phyloP scores from a whole-genome alignment of 2,888 invertebrate species.

The Tanypteryx hageni region DNA sequence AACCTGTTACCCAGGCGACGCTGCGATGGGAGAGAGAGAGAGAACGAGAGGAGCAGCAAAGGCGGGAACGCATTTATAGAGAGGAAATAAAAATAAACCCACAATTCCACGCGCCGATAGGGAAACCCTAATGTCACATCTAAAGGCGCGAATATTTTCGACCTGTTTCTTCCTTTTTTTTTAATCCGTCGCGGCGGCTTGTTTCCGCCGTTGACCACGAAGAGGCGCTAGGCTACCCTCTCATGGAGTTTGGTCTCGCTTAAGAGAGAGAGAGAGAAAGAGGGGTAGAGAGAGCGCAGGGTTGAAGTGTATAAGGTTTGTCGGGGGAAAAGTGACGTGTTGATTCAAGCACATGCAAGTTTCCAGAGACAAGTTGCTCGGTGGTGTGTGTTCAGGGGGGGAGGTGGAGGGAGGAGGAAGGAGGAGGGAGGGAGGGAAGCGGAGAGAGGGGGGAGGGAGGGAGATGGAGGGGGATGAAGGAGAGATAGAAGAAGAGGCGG shows the following conservation, averaged over 20 bases:
- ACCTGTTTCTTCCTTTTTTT: background rate
- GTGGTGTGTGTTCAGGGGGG: too few relatives aligned
- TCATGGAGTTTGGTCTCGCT: background rate
- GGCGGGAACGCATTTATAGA: too few relatives aligned
- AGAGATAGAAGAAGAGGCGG: background rate
- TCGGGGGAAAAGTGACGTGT: constrained; percentile 14
- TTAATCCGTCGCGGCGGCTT: background rate
- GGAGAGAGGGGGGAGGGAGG: background rate
- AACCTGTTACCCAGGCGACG: constrained; percentile 28
- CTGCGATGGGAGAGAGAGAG: background rate
- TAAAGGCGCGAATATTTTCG: background rate
- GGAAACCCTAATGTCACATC: background rate
- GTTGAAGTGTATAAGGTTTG: constrained; percentile 30
- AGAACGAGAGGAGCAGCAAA: background rate
- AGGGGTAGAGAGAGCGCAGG: background rate
- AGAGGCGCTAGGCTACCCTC: background rate
- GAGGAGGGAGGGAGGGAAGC: background rate
- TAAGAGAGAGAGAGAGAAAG: background rate
- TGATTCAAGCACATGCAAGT: constrained; percentile 8
- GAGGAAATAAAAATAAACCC: background rate
- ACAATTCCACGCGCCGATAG: background rate
- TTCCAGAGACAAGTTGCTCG: background rate
- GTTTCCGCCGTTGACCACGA: background rate
- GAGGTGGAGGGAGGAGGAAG: background rate
- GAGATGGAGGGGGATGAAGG: background rate